Percentiles rank a stretch among this genome's conserved stretches.
Conservation (phyloP, 2,888 invertebrate genomes). For the Disparrhopalites patrizii region DNA sequence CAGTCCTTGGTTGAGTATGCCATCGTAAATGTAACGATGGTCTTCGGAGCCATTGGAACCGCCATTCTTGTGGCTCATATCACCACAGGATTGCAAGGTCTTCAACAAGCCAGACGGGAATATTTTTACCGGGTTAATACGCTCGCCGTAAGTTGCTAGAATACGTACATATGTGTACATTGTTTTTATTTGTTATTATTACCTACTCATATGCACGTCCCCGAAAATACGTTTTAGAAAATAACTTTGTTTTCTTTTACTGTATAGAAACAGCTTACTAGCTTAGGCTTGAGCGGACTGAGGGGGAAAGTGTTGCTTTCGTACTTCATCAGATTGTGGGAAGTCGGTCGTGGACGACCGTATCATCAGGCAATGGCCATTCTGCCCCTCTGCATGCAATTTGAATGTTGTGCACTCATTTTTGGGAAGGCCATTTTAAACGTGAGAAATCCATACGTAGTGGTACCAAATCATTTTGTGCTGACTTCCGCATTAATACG, state of each 20-base stretch:
- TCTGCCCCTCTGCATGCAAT: slow-evolving; percentile 36
- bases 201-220: too few relatives aligned
- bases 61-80: slow-evolving; percentile 41
- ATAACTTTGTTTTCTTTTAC: background rate
- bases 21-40: slow-evolving; percentile 33
- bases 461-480: background rate
- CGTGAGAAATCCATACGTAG: background rate
- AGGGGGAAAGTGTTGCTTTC: slow-evolving; percentile 34
- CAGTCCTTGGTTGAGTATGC: slow-evolving; percentile 33
- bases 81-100: slow-evolving; percentile 35
- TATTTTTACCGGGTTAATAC: slow-evolving; percentile 41
- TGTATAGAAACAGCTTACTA: slow-evolving; percentile 36
- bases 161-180: too few relatives aligned
- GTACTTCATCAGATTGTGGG: slow-evolving; percentile 38
- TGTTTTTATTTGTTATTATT: too few relatives aligned
- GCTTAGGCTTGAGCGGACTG: slow-evolving; percentile 35
- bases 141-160: too few relatives aligned
- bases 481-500: background rate
- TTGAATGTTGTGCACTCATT: slow-evolving; percentile 36
- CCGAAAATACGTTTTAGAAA: background rate
- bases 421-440: slow-evolving; percentile 29
- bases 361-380: slow-evolving; percentile 32
- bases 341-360: slow-evolving; percentile 35
- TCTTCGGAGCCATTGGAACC: slow-evolving; percentile 39
- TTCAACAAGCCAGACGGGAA: slow-evolving; percentile 34